A percentile compares a stretch with the other conserved stretches of the same genome.
phyloP scores from a whole-genome alignment of 2,797 vertebrate species.

The Brotula barbata region DNA sequence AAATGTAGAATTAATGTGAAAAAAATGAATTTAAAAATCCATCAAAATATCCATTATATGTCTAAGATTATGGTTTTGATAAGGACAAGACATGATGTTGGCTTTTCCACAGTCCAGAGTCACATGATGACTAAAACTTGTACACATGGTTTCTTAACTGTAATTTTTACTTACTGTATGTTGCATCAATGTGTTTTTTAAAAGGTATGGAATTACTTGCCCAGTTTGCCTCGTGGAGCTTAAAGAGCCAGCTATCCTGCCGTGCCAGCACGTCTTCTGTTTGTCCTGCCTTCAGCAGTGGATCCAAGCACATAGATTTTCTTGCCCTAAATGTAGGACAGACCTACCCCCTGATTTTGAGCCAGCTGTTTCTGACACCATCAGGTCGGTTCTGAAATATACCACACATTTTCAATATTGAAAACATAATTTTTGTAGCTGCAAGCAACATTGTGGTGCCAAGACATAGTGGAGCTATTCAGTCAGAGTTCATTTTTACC shows the following conservation, averaged over 20 bases:
- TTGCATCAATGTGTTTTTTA: neutral
- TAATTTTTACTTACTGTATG: too few species aligned
- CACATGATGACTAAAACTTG: too few species aligned
- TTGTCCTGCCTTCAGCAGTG: slow-evolving; percentile 59
- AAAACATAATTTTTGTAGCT: neutral
- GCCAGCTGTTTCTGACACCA: slow-evolving; percentile 40
- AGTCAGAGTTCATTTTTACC: too few species aligned
- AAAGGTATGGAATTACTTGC: slow-evolving; percentile 72
- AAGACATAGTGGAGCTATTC: too few species aligned
- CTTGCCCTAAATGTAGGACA: slow-evolving; percentile 70
- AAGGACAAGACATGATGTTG: too few species aligned
- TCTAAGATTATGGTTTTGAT: too few species aligned
- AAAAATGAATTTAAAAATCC: too few species aligned
- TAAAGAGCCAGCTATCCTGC: slow-evolving; percentile 64
- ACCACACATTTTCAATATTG: too few species aligned
- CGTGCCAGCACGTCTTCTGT: slow-evolving; percentile 76
- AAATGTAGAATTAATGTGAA: neutral
- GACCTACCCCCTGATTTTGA: slow-evolving; percentile 47
- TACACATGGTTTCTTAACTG: too few species aligned
- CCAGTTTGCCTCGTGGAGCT: slow-evolving; percentile 67
- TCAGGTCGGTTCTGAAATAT: slow-evolving; percentile 69
- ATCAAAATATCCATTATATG: too few species aligned
- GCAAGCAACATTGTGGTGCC: too few species aligned
- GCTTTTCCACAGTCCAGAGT: too few species aligned
- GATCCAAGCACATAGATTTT: neutral